These are phyloP conservation scores for Pelusios castaneus DNA, from an alignment of 2,113 vertebrate species.

Conservation along the genomic window DNA sequence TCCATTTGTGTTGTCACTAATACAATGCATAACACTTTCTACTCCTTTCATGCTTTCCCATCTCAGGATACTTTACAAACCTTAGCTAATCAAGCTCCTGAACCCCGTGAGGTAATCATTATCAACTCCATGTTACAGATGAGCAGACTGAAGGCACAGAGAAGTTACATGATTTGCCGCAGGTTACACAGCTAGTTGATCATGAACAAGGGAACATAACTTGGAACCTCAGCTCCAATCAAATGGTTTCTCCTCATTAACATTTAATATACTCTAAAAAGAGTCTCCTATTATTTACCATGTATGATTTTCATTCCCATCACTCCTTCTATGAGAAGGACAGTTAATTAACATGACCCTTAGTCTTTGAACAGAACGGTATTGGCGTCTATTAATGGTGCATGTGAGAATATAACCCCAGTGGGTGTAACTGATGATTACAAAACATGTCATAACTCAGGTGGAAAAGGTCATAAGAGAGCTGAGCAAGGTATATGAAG, in stretches of 20 bases:
- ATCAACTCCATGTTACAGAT: not conserved
- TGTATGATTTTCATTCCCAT: not conserved
- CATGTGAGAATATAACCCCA: not conserved
- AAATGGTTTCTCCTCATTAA: not conserved
- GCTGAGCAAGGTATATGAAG: not conserved
- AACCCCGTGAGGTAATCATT: not conserved
- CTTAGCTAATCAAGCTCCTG: not conserved
- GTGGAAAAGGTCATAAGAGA: not conserved
- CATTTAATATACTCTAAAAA: not conserved
- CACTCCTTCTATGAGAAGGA: not conserved
- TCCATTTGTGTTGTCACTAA: not conserved
- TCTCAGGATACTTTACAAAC: not conserved
- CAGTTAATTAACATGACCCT: not conserved
- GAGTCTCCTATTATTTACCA: not conserved
- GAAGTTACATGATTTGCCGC: not conserved
- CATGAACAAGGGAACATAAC: not conserved
- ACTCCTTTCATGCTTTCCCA: not conserved
- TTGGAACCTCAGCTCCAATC: not conserved
- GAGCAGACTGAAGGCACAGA: not conserved
- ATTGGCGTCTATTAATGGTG: not conserved
- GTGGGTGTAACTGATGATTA: not conserved
- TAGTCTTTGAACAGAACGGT: not conserved
- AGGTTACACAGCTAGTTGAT: not conserved
- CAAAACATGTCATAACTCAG: not conserved
- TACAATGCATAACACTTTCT: not conserved